phyloP scores from a whole-genome alignment of 2,888 invertebrate species.

The Strigamia maritima region DNA sequence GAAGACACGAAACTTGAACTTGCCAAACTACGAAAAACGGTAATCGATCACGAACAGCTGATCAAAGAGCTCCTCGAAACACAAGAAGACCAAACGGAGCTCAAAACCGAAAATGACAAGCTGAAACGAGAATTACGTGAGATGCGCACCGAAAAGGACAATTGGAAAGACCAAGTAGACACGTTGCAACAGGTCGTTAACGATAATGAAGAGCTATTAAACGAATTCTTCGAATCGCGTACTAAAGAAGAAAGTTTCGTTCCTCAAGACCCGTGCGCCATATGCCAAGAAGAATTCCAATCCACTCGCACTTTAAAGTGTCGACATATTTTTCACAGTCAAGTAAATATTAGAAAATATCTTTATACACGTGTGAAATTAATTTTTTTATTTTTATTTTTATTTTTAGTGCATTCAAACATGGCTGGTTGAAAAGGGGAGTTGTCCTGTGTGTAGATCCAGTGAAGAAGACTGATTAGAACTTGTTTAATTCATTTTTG shows the following conservation, averaged over 20 bases:
- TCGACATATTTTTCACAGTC: not conserved
- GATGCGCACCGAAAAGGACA: not conserved
- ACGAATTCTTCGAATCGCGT: not conserved
- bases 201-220: not conserved
- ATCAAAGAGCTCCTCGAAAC: not conserved
- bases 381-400: not conserved
- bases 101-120: not conserved
- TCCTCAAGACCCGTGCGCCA: not conserved
- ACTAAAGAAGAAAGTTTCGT: not conserved
- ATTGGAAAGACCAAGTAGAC: not conserved
- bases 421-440: not conserved
- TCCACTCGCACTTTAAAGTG: not conserved
- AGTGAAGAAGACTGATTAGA: not conserved
- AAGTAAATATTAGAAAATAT: not conserved
- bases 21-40: not conserved
- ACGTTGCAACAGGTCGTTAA: not conserved
- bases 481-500: too few species aligned
- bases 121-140: not conserved
- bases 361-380: not conserved
- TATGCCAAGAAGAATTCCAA: not conserved
- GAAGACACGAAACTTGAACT: not conserved
- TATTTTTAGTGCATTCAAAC: not conserved
- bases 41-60: not conserved
- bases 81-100: not conserved
- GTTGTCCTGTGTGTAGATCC: not conserved